phyloP scores from a whole-genome alignment of 2,888 invertebrate species.

The Orthonevra nobilis region DNA sequence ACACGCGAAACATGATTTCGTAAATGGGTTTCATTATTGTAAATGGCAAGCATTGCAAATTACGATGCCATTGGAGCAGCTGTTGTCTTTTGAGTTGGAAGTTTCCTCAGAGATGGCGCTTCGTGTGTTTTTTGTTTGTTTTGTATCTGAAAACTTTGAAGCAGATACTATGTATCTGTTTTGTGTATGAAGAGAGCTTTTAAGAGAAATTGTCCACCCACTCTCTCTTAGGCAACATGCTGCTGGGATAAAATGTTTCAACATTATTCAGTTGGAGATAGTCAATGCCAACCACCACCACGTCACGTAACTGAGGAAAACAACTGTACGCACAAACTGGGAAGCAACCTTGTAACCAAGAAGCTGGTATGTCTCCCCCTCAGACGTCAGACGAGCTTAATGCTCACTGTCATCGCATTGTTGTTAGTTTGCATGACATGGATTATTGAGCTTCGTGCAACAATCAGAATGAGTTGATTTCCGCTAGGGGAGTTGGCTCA shows the following conservation, averaged over 20 bases:
- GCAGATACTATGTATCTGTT: not conserved
- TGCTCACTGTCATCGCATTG: slow-evolving; percentile 16
- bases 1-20: slow-evolving; percentile 43
- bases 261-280: not conserved
- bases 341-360: slow-evolving; percentile 49
- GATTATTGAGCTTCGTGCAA: slow-evolving; percentile 18
- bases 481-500: slow-evolving; percentile 19
- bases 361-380: slow-evolving; percentile 3
- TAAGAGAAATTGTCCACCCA: no score
- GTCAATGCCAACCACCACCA: slow-evolving; percentile 37
- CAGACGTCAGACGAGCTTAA: slow-evolving; percentile 14
- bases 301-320: slow-evolving; percentile 20
- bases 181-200: slow-evolving; percentile 28
- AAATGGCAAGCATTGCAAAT: slow-evolving; percentile 39
- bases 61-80: slow-evolving; percentile 13
- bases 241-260: no score
- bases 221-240: not conserved
- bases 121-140: not conserved
- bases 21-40: slow-evolving; percentile 42
- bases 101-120: slow-evolving; percentile 56
- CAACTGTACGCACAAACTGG: slow-evolving; percentile 12
- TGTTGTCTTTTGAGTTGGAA: slow-evolving; percentile 5
- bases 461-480: slow-evolving; percentile 20
- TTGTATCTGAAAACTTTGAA: slow-evolving; percentile 4
- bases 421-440: slow-evolving; percentile 1